Evolutionary conservation across 2,797 vertebrate genomes (phyloP), one percentile per base, ranked within the genome.

Genomic region (Sebastes cheni): DNA sequence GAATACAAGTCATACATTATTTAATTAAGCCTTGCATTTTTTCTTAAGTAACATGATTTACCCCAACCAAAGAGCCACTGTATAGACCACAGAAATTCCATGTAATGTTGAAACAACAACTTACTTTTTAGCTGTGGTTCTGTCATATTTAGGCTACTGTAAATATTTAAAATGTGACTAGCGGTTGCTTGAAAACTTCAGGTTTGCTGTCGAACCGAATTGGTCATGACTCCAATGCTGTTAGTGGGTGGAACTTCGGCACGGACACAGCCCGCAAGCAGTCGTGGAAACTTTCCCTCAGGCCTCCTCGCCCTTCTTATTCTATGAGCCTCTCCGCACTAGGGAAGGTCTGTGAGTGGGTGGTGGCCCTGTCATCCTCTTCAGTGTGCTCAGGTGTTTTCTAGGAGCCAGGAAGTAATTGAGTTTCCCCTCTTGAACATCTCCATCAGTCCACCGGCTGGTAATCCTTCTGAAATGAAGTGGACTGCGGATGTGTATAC

Each of bases 401-500:
- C 83, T 83, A 82, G 88, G 80, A 92, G 90, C 73, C 86, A 78
- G 80, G 73, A 91, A 87, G 90, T 95, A 95, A 95, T 95, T 95
- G 92, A 93, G 91, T 94, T 90, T 90, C 83, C 77, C 83, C 75
- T 87, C 76, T 93, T 75, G 77, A 92, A 91, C 90, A 84, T 82
- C 83, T 86, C 90, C 75, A 85, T 73, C 82, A 75, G 81, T 76
- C n/a, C 84, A 86, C 54, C 14, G 65, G 36, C 83, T 86, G 88
- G 89, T 94, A 93, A 96, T 95, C 93, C 89, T 79, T 76, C 67
- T 84, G 79, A 92, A 94, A 94, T 93, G 75, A 95, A 87, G 84
- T 89, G 42, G 68, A 85, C 83, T 86, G 88, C 67, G 77, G 85
- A 84, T 88, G 84, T 65, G 81, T 80, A 50, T 1, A 62, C 58